phyloP scores from a whole-genome alignment of 2,888 invertebrate genomes.

The Cheilosia vernalis region DNA sequence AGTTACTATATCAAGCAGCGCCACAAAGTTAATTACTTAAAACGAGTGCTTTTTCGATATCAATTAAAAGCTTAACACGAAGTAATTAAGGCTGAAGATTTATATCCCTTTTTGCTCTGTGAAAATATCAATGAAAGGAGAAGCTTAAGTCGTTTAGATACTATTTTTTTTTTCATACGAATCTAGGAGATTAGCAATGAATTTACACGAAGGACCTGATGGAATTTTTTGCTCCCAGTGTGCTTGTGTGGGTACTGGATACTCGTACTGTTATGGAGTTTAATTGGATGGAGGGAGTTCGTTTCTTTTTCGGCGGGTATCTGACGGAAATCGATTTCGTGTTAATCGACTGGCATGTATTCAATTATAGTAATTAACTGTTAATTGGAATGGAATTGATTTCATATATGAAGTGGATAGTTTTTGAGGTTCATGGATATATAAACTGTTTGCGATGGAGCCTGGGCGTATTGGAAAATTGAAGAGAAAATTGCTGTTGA shows the following conservation, averaged over 20 bases:
- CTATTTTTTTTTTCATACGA: slow-evolving; percentile 29
- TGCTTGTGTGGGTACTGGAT: slow-evolving; percentile 9
- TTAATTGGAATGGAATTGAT: slow-evolving; percentile 72
- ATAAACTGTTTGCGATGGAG: neutral
- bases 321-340: slow-evolving; percentile 66
- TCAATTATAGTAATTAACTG: slow-evolving; percentile 72
- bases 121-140: slow-evolving; percentile 55
- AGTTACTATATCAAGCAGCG: slow-evolving; percentile 26
- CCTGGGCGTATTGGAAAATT: neutral
- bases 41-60: slow-evolving; percentile 70
- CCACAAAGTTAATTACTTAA: slow-evolving; percentile 74
- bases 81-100: slow-evolving; percentile 73
- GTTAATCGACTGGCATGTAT: slow-evolving; percentile 70
- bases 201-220: slow-evolving; percentile 52
- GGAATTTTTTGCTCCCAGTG: slow-evolving; percentile 11
- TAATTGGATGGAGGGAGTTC: slow-evolving; percentile 12
- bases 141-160: slow-evolving; percentile 62
- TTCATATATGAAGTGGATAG: slow-evolving; percentile 40
- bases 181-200: slow-evolving; percentile 60
- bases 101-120: slow-evolving; percentile 57
- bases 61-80: slow-evolving; percentile 75
- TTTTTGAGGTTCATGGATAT: neutral
- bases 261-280: slow-evolving; percentile 3
- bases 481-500: neutral
- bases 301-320: slow-evolving; percentile 20